Percentiles rank a stretch among this genome's conserved stretches.
Evolutionary conservation across 2,888 invertebrate genomes (phyloP).

Genomic region (Dione juno): DNA sequence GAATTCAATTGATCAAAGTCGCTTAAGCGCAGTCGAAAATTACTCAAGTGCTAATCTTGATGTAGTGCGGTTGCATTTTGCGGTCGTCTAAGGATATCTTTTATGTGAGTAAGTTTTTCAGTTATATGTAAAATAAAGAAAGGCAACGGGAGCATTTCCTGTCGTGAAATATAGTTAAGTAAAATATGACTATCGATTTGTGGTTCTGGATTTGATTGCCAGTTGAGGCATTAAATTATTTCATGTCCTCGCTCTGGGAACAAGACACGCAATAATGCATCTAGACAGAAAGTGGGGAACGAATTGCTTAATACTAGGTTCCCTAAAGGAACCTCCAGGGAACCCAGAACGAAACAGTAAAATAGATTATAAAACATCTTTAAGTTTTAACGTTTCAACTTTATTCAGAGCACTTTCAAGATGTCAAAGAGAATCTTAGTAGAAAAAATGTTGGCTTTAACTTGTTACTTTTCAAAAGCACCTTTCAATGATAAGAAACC

Average conservation of each 20-base stretch:
- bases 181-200: not conserved
- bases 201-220: too few relatives aligned
- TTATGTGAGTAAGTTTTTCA: not conserved
- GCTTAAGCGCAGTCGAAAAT: constrained; percentile 62
- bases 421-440: not conserved
- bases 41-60: constrained; percentile 74
- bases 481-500: constrained; percentile 26
- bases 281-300: too few relatives aligned
- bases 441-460: constrained; percentile 3
- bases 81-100: constrained; percentile 25
- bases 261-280: too few relatives aligned
- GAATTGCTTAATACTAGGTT: too few relatives aligned
- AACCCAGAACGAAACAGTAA: too few relatives aligned
- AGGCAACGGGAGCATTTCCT: constrained; percentile 1
- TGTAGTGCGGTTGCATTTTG: constrained; percentile 55
- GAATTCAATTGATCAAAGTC: constrained; percentile 78
- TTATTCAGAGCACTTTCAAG: too few relatives aligned
- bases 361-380: too few relatives aligned
- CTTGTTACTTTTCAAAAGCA: not conserved
- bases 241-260: too few relatives aligned
- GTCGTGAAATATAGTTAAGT: not conserved
- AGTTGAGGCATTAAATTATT: too few relatives aligned
- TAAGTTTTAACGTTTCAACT: too few relatives aligned
- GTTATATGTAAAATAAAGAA: not conserved
- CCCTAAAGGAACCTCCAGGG: too few relatives aligned